These are phyloP conservation scores for Macaca nemestrina DNA, from an alignment of 2,113 vertebrate genomes.

Conservation along the genomic window DNA sequence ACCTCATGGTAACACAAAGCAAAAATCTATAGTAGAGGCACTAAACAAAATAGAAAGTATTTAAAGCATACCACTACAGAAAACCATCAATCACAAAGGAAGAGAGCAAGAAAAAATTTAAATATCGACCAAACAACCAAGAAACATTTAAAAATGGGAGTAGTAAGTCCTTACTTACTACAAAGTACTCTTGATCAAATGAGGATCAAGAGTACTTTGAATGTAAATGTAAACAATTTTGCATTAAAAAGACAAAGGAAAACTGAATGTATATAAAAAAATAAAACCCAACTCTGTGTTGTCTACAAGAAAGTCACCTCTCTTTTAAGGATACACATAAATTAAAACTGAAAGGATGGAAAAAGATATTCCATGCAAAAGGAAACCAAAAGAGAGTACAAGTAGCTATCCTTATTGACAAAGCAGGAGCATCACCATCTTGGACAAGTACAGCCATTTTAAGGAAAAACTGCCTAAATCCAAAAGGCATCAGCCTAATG, in stretches of 20 bases:
- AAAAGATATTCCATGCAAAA: neutral
- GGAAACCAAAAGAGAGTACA: neutral
- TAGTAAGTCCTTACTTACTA: neutral
- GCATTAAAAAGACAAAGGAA: neutral
- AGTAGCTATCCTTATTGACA: neutral
- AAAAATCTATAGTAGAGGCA: neutral
- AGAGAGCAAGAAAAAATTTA: neutral
- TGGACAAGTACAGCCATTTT: no score
- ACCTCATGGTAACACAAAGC: neutral
- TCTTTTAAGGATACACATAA: neutral
- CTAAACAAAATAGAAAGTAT: neutral
- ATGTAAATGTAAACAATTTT: neutral
- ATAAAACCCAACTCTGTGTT: neutral
- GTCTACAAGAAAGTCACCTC: neutral
- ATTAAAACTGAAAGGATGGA: neutral
- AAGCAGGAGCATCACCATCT: no score
- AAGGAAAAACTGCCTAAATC: no score
- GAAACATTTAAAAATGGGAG: neutral
- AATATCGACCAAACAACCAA: neutral
- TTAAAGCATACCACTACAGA: neutral
- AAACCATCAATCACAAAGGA: neutral
- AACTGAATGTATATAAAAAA: neutral
- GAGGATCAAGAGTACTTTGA: neutral
- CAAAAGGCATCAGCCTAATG: no score
- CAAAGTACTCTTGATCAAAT: no score